Evolutionary conservation across 2,888 invertebrate species (phyloP), one percentile per base, ranked within the genome.

Genomic region (Eucera pruinosa): DNA sequence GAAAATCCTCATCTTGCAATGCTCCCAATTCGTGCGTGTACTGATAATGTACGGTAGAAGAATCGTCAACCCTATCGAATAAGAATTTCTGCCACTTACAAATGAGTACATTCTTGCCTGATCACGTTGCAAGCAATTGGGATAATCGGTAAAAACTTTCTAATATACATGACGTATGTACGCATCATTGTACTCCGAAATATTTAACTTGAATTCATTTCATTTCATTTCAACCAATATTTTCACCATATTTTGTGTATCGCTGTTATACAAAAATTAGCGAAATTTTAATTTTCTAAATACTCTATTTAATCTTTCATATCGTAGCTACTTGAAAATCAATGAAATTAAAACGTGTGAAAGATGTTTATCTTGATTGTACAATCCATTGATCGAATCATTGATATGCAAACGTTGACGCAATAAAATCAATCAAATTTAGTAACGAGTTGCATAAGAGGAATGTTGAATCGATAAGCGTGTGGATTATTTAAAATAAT

Each of bases 31-130:
- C 9, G 95, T 94, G 82, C 97, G 94, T 85, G 96, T 95, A 60
- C 96, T 96, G 82, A 97, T 95, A 83, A 97, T 97, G 92, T 97
- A 97, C 0, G 97, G 97, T 84, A 97, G 92, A 74, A 97, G 93
- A 92, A 97, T 96, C 2, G 97, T 97, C 50, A 97, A 93, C 62
- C 94, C 94, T 95, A 88, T 48, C 73, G 66, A 64, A 78, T 79
- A 78, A 58, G 36, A 60, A 78, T n/a, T 65, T 83, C 73, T 75
- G 57, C 73, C 77, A 76, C 66, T 84, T 81, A 80, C 65, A 74
- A 83, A 78, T 82, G 52, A 81, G 68, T 20, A 47, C 55, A 73
- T 61, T 71, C 61, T 61, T 30, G 13, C 30, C 1, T 5, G 27
- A 11, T 15, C 20, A 7, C 18, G 39, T 57, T 57, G n/a, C 43